Evolutionary conservation across 2,888 invertebrate genomes (phyloP).

Genomic region (Prosopocoilus inquinatus): DNA sequence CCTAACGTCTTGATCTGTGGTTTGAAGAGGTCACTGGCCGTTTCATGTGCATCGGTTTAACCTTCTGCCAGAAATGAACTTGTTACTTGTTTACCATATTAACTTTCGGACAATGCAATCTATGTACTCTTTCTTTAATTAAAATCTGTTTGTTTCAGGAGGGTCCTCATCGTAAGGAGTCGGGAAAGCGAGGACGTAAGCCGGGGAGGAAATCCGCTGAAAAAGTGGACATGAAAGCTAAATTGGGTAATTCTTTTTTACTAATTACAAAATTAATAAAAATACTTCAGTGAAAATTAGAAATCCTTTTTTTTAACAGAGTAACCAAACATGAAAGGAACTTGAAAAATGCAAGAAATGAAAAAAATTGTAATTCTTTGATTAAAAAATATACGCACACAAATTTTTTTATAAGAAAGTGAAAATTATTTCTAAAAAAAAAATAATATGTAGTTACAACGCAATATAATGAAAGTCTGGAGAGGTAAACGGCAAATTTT

Average conservation of each 20-base stretch:
- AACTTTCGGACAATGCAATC: background rate
- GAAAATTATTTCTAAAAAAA: too few relatives aligned
- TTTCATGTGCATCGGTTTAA: too few relatives aligned
- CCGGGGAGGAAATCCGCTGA: constrained; percentile 83
- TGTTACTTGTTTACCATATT: background rate
- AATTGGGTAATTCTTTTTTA: constrained; percentile 64
- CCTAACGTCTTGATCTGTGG: too few relatives aligned
- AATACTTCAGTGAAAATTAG: too few relatives aligned
- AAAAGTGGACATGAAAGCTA: constrained; percentile 92
- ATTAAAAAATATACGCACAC: too few relatives aligned
- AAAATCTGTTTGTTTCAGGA: constrained; percentile 47
- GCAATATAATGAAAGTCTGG: too few relatives aligned
- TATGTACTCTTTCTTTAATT: background rate
- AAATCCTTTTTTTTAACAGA: background rate
- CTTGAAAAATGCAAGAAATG: background rate
- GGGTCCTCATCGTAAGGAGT: constrained; percentile 72
- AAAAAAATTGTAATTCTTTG: too few relatives aligned
- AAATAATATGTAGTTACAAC: too few relatives aligned
- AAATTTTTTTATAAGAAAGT: too few relatives aligned
- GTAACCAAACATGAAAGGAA: background rate
- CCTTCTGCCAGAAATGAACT: background rate
- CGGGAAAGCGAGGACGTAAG: constrained; percentile 84
- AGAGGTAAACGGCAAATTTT: too few relatives aligned
- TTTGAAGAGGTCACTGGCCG: too few relatives aligned
- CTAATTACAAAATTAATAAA: too few relatives aligned